Evolutionary conservation across 2,113 vertebrate species (phyloP), one percentile per base, ranked within the genome.

Genomic region (Glaucomys volans): DNA sequence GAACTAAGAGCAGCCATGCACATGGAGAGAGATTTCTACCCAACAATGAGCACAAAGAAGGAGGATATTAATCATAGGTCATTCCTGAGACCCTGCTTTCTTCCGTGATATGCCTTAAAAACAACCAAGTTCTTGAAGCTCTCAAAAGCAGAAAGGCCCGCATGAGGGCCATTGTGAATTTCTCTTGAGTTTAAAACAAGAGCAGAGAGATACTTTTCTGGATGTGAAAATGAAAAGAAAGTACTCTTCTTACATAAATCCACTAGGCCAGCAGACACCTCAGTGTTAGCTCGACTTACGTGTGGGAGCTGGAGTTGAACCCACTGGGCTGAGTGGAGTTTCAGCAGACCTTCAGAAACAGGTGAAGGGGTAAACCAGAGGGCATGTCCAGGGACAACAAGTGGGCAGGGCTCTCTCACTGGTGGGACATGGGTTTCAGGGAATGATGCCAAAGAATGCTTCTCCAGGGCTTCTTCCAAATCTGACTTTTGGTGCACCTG

Each of bases 341-440:
- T 95, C 71, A 69, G 52, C 18, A 44, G 74, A 54, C 32, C 54
- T 69, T 81, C 35, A 47, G 95, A 82, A 94, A 69, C 30, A 91
- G 50, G 13, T 17, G 59, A 86, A 40, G 77, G 54, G 16, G 62
- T 35, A 47, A 74, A 20, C 0, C 24, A 12, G 67, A 85, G 62
- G 71, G 5, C 28, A 47, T 20, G 20, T 47, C 16, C 9, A 77
- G 64, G 40, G 37, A 32, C 8, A 35, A 75, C 83, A 12, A 30
- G 5, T 16, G 11, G 24, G 1, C 4, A 83, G 40, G 30, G 12
- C 13, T 76, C 52, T 22, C 10, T 54, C 24, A 17, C 42, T 90
- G 44, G 18, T n/a, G 8, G 32, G 57, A 91, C 69, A 44, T 40
- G 14, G 52, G 32, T 32, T 88, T 95, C 42, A 72, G 47, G 59